phyloP scores from a whole-genome alignment of 2,888 invertebrate genomes.

The Tetrapedia diversipes region DNA sequence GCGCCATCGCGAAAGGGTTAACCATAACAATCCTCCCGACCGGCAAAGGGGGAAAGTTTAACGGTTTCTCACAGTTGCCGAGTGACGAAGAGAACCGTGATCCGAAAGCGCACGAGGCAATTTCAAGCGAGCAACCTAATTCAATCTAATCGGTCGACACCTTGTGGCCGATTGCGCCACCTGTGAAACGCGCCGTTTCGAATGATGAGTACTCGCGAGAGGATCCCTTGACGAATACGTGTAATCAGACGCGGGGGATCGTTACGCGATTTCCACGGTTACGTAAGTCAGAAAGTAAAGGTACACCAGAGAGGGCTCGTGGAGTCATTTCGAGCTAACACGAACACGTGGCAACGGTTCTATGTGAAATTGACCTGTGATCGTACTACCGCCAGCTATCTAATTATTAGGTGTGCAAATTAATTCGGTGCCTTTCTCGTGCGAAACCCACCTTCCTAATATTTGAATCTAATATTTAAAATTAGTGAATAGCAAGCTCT shows the following conservation, averaged over 20 bases:
- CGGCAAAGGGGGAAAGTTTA: conserved; percentile 67
- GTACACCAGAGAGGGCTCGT: too few relatives aligned
- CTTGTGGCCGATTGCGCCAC: conserved; percentile 57
- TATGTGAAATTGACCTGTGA: too few relatives aligned
- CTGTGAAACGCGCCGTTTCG: conserved; percentile 34
- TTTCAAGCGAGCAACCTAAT: conserved; percentile 63
- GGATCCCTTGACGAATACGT: conserved; percentile 50
- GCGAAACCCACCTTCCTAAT: too few relatives aligned
- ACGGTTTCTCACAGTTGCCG: conserved; percentile 70
- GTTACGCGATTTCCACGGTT: conserved; percentile 51
- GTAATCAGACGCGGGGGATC: conserved; percentile 50
- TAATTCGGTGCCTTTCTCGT: too few relatives aligned
- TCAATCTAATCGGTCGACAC: conserved; percentile 67
- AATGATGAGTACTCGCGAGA: conserved; percentile 57
- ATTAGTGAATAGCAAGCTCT: too few relatives aligned
- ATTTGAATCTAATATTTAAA: too few relatives aligned
- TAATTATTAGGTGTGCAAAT: too few relatives aligned
- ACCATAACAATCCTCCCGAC: conserved; percentile 19
- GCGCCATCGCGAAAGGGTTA: too few relatives aligned
- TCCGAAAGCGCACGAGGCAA: conserved; percentile 58
- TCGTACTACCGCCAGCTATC: too few relatives aligned
- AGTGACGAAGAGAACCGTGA: conserved; percentile 61
- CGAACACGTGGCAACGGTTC: too few relatives aligned
- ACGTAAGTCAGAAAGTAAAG: conserved; percentile 40
- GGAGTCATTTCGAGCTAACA: too few relatives aligned